Evolutionary conservation across 2,888 invertebrate genomes (phyloP), one percentile per base, ranked within the genome.

Genomic region (Watsonalla binaria): DNA sequence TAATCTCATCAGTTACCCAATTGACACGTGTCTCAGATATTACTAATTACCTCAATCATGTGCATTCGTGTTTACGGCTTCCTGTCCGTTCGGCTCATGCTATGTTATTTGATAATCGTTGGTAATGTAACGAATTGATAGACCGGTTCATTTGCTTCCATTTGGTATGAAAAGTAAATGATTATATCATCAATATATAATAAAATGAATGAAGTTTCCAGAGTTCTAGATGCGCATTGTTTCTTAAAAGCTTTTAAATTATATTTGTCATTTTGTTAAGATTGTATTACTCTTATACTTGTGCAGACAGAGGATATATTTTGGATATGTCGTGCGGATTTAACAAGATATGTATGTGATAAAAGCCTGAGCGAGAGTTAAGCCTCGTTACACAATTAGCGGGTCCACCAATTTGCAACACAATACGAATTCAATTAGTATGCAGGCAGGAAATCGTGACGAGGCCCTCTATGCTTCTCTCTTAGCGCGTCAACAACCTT

Each of bases 401-500:
- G 58, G 59, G 58, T 54, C 58, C 63, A 61, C 57, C 72, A 78
- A 80, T 86, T 86, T 65, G 75, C 84, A 74, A 68, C 67, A 70
- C 64, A 56, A 65, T 78, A 71, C 66, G 65, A 86, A 86, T 84
- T 77, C 54, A 82, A 85, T 86, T 87, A 84, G 78, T 65, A 72
- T 67, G 61, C 57, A 62, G 64, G 55, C 59, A 77, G 76, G 76
- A 80, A 82, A 76, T 82, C 83, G 84, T 85, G 85, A 82, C 74
- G 72, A 56, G 56, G 59, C 59, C 59, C 66, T 66, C 59, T 66
- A 60, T 60, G 57, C 54, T 59, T 55, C 54, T 59, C 64, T 68
- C 65, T 76, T 68, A 72, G 66, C 64, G 53, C 58, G 56, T 63
- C 58, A 58, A 47, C 57, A 60, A 64, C 70, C 70, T 70, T 72